Percentiles rank a stretch among this genome's conserved stretches.
phyloP scores from a whole-genome alignment of 2,888 invertebrate species.

The Sarcophaga variegata region DNA sequence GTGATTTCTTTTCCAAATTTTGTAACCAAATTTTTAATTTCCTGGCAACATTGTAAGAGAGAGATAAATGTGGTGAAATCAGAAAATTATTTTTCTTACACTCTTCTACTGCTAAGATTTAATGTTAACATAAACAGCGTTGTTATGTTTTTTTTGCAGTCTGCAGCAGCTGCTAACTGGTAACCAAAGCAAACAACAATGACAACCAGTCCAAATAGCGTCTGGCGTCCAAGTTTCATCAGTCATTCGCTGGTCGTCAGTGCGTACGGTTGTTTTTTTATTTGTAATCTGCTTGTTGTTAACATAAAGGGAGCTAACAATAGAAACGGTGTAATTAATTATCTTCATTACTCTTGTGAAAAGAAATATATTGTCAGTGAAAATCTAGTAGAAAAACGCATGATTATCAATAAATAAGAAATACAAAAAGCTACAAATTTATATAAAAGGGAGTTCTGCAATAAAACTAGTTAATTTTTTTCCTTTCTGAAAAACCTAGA shows the following conservation, averaged over 20 bases:
- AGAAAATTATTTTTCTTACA: background rate
- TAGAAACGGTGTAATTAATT: conserved; percentile 29
- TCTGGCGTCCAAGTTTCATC: conserved; percentile 36
- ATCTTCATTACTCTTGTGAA: conserved; percentile 11
- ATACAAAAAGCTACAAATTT: background rate
- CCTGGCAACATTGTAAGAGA: background rate
- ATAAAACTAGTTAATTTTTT: conserved; percentile 32
- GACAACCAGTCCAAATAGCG: conserved; percentile 28
- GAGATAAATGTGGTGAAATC: background rate
- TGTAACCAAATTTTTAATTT: too few relatives aligned
- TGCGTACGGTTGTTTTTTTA: conserved; percentile 50
- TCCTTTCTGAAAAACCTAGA: conserved; percentile 32
- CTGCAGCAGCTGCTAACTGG: background rate
- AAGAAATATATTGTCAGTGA: background rate
- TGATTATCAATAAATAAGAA: background rate
- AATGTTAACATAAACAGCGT: background rate
- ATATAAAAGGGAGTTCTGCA: conserved; percentile 43
- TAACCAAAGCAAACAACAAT: background rate
- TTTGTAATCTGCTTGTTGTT: conserved; percentile 4
- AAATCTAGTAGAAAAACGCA: background rate
- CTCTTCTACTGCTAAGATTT: background rate
- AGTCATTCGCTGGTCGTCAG: conserved; percentile 64
- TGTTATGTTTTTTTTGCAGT: background rate
- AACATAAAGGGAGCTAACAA: background rate
- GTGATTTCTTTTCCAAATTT: too few relatives aligned